Conservation (phyloP, 2,888 invertebrate species). For the Eucera pruinosa region DNA sequence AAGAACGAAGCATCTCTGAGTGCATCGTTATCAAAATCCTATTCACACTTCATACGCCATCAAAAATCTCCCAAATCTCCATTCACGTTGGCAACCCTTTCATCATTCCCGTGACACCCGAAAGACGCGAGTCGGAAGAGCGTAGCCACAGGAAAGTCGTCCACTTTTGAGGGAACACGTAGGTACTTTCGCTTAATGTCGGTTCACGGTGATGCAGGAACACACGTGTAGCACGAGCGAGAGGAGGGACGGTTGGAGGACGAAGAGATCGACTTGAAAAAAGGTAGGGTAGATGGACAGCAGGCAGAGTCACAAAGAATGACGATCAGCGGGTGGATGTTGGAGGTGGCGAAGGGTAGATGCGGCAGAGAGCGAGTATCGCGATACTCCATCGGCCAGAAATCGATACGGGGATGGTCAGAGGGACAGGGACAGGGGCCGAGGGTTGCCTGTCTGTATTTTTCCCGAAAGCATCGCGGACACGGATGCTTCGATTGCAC, state of each 20-base stretch:
- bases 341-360: constrained; percentile 17
- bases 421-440: constrained; percentile 60
- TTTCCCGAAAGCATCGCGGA: constrained; percentile 79
- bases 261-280: constrained; percentile 21
- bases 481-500: constrained; percentile 62
- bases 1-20: too few species aligned
- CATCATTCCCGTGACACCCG: constrained; percentile 4
- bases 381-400: constrained; percentile 74
- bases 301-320: constrained; percentile 46
- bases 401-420: constrained; percentile 78
- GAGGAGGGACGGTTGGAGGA: background rate
- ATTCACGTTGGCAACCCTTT: background rate
- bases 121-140: constrained; percentile 4
- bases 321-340: constrained; percentile 36
- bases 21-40: too few species aligned
- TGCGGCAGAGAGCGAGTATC: constrained; percentile 59
- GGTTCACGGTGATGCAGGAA: constrained; percentile 42
- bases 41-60: too few species aligned
- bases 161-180: constrained; percentile 76
- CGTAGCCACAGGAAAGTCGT: constrained; percentile 24
- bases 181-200: constrained; percentile 52
- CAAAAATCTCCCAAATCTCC: too few species aligned
- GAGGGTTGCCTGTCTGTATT: constrained; percentile 72
- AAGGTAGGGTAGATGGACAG: constrained; percentile 1
- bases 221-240: constrained; percentile 17